Evolutionary conservation across 2,797 vertebrate genomes (phyloP).

Genomic region (Sylvia borin): DNA sequence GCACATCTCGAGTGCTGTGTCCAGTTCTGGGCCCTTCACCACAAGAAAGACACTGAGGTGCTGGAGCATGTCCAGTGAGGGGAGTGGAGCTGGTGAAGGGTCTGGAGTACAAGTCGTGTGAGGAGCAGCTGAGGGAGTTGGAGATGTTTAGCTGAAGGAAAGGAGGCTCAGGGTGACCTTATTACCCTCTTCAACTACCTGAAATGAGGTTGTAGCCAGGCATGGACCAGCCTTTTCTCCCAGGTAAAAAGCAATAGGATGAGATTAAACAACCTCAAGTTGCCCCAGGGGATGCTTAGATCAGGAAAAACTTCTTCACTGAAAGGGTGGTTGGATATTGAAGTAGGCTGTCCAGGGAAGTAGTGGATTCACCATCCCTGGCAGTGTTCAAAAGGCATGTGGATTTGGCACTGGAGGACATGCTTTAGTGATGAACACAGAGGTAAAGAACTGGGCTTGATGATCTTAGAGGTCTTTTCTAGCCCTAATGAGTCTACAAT

Average conservation of each 20-base stretch:
- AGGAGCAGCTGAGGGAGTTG: not conserved
- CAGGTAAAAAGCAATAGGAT: not conserved
- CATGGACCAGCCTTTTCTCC: not conserved
- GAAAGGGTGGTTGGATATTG: not conserved
- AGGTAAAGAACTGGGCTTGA: not conserved
- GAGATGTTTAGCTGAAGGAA: fast-evolving
- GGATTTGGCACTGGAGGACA: not conserved
- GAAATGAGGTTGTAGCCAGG: not conserved
- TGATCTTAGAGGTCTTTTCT: not conserved
- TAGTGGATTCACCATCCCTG: not conserved
- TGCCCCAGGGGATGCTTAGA: not conserved
- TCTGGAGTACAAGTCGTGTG: not conserved
- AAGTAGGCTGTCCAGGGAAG: not conserved
- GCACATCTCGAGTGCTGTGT: fast-evolving
- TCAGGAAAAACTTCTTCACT: not conserved
- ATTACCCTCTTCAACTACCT: not conserved
- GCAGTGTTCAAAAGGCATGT: not conserved
- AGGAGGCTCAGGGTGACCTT: not conserved
- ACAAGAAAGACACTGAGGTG: not conserved
- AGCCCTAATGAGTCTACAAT: not conserved
- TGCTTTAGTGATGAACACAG: not conserved
- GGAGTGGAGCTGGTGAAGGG: fast-evolving
- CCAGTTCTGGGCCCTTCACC: fast-evolving
- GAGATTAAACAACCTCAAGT: not conserved
- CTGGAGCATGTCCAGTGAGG: fast-evolving